Evolutionary conservation across 53 echinoderm and acorn worm genomes (phyloP), one percentile per base, ranked within the genome.

Genomic region (Zoroaster sp.): DNA sequence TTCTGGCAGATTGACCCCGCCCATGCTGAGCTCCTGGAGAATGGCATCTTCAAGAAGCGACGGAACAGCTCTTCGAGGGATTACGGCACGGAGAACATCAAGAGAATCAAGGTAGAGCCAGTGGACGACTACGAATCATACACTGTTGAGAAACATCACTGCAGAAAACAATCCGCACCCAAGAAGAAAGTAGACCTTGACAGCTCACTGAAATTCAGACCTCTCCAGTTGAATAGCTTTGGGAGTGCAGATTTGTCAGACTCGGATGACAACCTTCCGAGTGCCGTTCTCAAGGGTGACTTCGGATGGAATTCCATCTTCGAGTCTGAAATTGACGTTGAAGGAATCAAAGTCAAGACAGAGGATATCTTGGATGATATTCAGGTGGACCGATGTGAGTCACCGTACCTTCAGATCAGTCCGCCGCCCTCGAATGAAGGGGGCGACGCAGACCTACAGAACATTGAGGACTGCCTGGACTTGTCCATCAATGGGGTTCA

Each of bases 1-100:
- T 99, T 96, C 94, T 99, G 99, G 99, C 91, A 93, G 66, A 96
- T 99, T 40, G 99, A 99, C 75, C 99, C 99, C 3, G 92, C 91
- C 83, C 96, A 96, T 47, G 99, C 96, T 3, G 94, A 99, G 52
- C 89, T 94, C 55, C 90, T 99, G 11, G 99, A 99, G 78, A 99
- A 93, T 36, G 99, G 99, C 46, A 93, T 96, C 74, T 94, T 93
- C 93, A 97, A 97, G 83, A 95, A 96, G 90, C 87, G 98, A 18
- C 90, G 98, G 35, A 90, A 87, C 73, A 94, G 85, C 30, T 91
- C 92, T 0, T 43, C 77, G 20, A 59, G 52, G 12, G 74, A 73
- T 73, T 82, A 39, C 72, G 86, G 91, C 59, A 70, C 88, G 2
- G 96, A 94, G 80, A 72, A 89, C 65, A 74, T 89, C 40, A 95